phyloP scores from a whole-genome alignment of 2,113 vertebrate species.

The Lepisosteus oculatus region DNA sequence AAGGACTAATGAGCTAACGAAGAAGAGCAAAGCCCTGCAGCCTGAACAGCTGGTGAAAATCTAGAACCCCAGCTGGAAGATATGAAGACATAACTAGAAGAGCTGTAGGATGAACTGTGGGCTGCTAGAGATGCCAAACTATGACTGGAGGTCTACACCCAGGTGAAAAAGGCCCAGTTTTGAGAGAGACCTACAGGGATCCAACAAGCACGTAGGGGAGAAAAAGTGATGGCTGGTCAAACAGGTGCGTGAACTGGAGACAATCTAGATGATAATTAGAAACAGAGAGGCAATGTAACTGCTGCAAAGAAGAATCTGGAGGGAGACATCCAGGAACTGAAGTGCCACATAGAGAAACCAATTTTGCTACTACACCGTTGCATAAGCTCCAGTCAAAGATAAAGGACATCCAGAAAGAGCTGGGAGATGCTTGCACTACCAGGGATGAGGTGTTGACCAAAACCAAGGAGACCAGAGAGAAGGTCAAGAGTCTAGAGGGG shows the following conservation, averaged over 20 bases:
- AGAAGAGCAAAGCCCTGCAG: conserved; percentile 80
- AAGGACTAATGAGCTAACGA: conserved; percentile 73
- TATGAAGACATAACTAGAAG: conserved; percentile 96
- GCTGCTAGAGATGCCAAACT: conserved; percentile 94
- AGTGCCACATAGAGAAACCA: conserved; percentile 86
- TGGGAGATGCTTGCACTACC: conserved; percentile 86
- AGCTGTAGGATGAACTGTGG: conserved; percentile 95
- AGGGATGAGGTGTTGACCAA: conserved; percentile 90
- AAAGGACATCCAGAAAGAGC: conserved; percentile 95
- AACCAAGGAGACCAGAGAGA: conserved; percentile 95
- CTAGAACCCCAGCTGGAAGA: conserved; percentile 95
- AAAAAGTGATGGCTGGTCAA: conserved; percentile 88
- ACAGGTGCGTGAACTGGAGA: conserved; percentile 95
- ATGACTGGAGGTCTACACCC: conserved; percentile 95
- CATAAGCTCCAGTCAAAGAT: conserved; percentile 95
- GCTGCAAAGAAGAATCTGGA: conserved; percentile 95
- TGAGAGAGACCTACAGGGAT: conserved; percentile 86
- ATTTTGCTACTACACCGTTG: conserved; percentile 94
- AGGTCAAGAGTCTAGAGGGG: conserved; percentile 91
- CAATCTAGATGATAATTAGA: conserved; percentile 95
- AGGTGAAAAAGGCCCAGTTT: conserved; percentile 91
- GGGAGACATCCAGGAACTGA: conserved; percentile 88
- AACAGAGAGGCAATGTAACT: conserved; percentile 80
- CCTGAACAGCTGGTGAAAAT: conserved; percentile 81
- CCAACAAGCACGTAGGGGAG: conserved; percentile 93